Conservation (phyloP, 2,797 vertebrate species). For the Gymnoscopelus microlampas region DNA sequence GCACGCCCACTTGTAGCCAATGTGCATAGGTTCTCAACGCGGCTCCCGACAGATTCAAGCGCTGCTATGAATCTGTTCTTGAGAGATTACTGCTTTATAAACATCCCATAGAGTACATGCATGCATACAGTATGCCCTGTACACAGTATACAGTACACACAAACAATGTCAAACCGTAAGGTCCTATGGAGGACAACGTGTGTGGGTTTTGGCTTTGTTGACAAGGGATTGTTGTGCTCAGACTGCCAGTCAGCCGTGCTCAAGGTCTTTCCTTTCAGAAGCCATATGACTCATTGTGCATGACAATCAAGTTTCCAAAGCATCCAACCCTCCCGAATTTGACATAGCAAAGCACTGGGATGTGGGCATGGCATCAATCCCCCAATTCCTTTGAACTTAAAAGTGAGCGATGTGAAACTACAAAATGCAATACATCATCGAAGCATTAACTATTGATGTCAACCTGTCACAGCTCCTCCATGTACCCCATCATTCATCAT, state of each 20-base stretch:
- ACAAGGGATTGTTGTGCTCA: constrained; percentile 33
- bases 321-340: constrained; percentile 56
- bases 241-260: constrained; percentile 62
- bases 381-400: constrained; percentile 64
- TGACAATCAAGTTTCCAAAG: constrained; percentile 64
- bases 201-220: constrained; percentile 22
- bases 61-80: too few relatives aligned
- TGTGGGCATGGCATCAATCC: constrained; percentile 57
- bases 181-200: neutral
- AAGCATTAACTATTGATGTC: constrained; percentile 72
- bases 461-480: constrained; percentile 63
- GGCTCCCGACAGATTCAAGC: too few relatives aligned
- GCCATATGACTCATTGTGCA: constrained; percentile 64
- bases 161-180: constrained; percentile 30
- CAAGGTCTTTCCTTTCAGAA: constrained; percentile 65
- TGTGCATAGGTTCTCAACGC: too few relatives aligned
- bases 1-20: too few relatives aligned
- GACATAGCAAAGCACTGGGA: constrained; percentile 57
- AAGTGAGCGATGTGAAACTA: constrained; percentile 52
- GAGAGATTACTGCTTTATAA: too few relatives aligned
- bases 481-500: constrained; percentile 73
- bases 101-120: too few relatives aligned
- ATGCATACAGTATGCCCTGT: too few relatives aligned
- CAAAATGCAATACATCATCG: constrained; percentile 70
- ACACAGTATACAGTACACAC: neutral